Percentiles rank a stretch among this genome's conserved stretches.
These are phyloP conservation scores for Forficula auricularia DNA, from an alignment of 1,140 invertebrate genomes.

Conservation along the genomic window DNA sequence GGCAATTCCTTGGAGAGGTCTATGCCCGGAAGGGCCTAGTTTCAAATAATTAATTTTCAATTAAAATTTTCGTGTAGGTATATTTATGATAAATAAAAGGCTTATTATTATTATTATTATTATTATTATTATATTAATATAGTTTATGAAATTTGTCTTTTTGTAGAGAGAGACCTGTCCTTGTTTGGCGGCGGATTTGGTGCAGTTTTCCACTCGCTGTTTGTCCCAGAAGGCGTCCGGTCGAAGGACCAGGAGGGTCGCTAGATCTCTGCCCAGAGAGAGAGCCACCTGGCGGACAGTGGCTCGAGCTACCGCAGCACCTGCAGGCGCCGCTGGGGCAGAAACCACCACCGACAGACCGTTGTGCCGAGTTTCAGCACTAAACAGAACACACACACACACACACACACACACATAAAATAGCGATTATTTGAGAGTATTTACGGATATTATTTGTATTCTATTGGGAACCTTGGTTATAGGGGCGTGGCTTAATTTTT, in stretches of 20 bases:
- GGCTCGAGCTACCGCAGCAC: slow-evolving; percentile 40
- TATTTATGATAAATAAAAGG: too few species aligned
- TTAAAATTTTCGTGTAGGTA: too few species aligned
- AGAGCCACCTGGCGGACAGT: slow-evolving; percentile 36
- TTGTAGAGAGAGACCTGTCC: neutral
- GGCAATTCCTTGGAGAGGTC: too few species aligned
- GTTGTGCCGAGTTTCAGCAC: slow-evolving; percentile 27
- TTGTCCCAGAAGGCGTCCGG: slow-evolving; percentile 59
- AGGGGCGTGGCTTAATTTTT: too few species aligned
- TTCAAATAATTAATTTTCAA: too few species aligned
- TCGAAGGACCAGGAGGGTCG: slow-evolving; percentile 40
- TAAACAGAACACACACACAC: slow-evolving; percentile 17
- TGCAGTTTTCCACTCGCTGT: slow-evolving; percentile 48
- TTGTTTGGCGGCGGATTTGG: slow-evolving; percentile 25
- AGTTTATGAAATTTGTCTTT: too few species aligned
- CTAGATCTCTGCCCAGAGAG: slow-evolving; percentile 30
- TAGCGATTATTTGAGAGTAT: neutral
- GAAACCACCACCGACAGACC: slow-evolving; percentile 46
- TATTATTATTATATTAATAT: too few species aligned
- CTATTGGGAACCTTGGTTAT: neutral
- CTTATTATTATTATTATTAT: too few species aligned
- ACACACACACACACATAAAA: neutral
- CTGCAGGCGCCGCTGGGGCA: slow-evolving; percentile 39
- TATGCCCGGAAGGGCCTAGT: too few species aligned
- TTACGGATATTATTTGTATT: neutral